Evolutionary conservation across 2,888 invertebrate species (phyloP).

Genomic region (Aphrophora alni): DNA sequence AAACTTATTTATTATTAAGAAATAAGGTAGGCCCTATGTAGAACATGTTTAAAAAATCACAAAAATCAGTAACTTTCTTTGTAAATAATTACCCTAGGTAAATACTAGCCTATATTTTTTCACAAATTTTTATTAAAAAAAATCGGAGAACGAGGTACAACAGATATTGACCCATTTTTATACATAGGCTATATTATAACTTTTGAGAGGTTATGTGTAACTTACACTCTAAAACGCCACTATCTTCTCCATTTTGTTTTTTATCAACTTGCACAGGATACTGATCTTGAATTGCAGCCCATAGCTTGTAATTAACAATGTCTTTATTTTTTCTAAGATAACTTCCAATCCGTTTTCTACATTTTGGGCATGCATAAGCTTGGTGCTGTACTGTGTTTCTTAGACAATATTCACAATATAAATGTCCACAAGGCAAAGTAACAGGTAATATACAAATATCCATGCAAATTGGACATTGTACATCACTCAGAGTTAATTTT

Average conservation of each 20-base stretch:
- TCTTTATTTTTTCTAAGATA: neutral
- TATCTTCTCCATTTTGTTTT: neutral
- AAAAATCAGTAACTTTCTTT: too few relatives aligned
- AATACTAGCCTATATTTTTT: too few relatives aligned
- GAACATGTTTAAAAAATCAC: too few relatives aligned
- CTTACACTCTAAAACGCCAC: neutral
- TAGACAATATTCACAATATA: neutral
- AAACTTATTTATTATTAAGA: too few relatives aligned
- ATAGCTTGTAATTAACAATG: neutral
- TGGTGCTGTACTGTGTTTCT: neutral
- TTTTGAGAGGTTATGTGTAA: too few relatives aligned
- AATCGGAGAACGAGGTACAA: too few relatives aligned
- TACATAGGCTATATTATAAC: too few relatives aligned
- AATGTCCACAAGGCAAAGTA: neutral
- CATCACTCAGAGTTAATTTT: neutral
- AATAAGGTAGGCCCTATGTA: too few relatives aligned
- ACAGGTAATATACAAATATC: neutral
- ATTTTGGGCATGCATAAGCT: neutral
- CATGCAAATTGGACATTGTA: neutral
- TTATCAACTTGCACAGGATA: neutral
- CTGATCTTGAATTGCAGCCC: neutral
- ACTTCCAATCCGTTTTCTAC: neutral
- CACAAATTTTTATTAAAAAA: too few relatives aligned
- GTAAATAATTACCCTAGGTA: too few relatives aligned
- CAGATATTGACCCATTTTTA: too few relatives aligned